Conservation (phyloP, 2,888 invertebrate species). For the Sisyra terminalis region DNA sequence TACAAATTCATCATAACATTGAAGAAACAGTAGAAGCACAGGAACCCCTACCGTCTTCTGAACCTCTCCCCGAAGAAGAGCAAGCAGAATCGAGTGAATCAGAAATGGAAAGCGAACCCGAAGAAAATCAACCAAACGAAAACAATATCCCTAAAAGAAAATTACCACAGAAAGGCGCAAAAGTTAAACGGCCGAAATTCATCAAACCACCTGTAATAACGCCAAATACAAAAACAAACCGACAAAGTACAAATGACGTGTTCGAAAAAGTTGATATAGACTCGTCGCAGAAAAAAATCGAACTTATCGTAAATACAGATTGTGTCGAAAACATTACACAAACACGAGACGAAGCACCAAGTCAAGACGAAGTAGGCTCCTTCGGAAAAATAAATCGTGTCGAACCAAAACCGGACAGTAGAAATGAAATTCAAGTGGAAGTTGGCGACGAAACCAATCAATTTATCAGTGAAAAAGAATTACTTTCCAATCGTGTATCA, state of each 20-base stretch:
- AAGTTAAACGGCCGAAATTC: conserved; percentile 36
- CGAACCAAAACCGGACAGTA: conserved; percentile 20
- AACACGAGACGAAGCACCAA: conserved; percentile 10
- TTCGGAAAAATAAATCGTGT: conserved; percentile 20
- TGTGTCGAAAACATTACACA: conserved; percentile 15
- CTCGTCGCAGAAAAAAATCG: conserved; percentile 30
- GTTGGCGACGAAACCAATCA: conserved; percentile 15
- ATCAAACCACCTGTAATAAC: conserved; percentile 23
- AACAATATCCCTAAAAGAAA: conserved; percentile 32
- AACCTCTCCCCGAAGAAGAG: conserved; percentile 9
- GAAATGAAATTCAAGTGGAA: conserved; percentile 14
- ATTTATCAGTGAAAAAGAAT: conserved; percentile 41
- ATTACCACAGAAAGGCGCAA: conserved; percentile 25
- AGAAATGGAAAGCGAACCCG: conserved; percentile 47
- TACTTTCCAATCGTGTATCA: conserved; percentile 51
- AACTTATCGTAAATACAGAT: conserved; percentile 29
- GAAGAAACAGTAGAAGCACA: conserved; percentile 23
- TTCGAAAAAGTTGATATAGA: conserved; percentile 33
- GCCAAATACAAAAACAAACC: conserved; percentile 10
- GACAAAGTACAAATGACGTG: conserved; percentile 31
- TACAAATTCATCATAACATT: conserved; percentile 18
- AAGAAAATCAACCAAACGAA: conserved; percentile 20
- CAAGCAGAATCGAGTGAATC: conserved; percentile 31
- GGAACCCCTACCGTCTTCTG: conserved; percentile 10
- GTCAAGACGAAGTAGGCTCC: conserved; percentile 14